A percentile compares a stretch with the other conserved stretches of the same genome.
phyloP scores from a whole-genome alignment of 2,113 vertebrate species.

The Bubalus kerabau region DNA sequence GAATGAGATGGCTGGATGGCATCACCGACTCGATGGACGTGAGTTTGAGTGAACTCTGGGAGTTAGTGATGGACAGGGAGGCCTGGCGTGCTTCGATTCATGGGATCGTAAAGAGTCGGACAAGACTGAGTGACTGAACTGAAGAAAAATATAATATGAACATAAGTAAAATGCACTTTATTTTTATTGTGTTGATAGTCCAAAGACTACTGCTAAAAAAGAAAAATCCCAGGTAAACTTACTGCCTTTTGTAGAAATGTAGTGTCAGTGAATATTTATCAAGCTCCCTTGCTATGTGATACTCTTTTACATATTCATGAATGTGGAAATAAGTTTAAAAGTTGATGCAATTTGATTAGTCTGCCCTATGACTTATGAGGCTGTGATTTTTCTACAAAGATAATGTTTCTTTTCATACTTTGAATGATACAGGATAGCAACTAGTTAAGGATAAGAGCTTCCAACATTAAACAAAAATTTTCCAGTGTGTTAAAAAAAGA shows the following conservation, averaged over 20 bases:
- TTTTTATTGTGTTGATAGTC: not conserved
- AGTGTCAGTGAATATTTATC: not conserved
- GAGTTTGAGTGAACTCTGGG: too few relatives aligned
- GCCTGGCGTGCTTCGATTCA: too few relatives aligned
- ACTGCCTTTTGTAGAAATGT: not conserved
- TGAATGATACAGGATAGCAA: not conserved
- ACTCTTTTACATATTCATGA: not conserved
- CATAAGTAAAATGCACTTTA: not conserved
- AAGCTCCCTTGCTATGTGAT: not conserved
- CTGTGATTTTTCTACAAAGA: not conserved
- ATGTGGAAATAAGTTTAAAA: slow-evolving; percentile 13
- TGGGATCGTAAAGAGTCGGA: too few relatives aligned
- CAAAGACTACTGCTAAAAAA: not conserved
- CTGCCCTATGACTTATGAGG: not conserved
- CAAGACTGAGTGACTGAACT: not conserved
- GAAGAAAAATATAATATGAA: not conserved
- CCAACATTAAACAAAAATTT: not conserved
- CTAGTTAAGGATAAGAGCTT: not conserved
- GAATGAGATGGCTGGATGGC: too few relatives aligned
- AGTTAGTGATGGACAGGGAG: too few relatives aligned
- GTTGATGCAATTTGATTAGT: not conserved
- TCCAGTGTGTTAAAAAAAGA: not conserved
- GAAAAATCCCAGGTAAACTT: not conserved
- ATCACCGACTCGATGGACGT: too few relatives aligned
- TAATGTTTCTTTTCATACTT: not conserved